These are phyloP conservation scores for Euphydryas editha DNA, from an alignment of 2,888 invertebrate genomes.

Conservation along the genomic window DNA sequence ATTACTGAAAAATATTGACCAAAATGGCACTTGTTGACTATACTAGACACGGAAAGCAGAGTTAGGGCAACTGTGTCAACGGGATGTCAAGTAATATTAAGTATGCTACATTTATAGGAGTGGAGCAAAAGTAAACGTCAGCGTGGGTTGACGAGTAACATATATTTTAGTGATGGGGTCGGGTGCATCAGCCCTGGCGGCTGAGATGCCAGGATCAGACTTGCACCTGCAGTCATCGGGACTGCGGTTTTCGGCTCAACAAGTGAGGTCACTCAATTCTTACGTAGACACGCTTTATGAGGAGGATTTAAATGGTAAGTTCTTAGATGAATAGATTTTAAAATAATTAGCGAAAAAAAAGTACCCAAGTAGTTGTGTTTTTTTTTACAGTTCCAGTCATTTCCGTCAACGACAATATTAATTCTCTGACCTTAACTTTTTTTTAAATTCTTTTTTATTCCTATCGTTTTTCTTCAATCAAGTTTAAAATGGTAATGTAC, in stretches of 20 bases:
- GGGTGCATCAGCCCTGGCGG: slow-evolving; percentile 60
- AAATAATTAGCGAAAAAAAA: not conserved
- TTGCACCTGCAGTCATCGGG: slow-evolving; percentile 70
- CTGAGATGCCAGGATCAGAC: slow-evolving; percentile 71
- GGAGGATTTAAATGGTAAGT: slow-evolving; percentile 71
- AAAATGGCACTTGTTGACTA: no score
- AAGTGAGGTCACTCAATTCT: slow-evolving; percentile 68
- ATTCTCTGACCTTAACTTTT: not conserved
- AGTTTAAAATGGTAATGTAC: no score
- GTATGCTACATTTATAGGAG: no score
- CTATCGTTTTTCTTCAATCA: no score
- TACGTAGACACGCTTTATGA: slow-evolving; percentile 68
- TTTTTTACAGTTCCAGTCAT: not conserved
- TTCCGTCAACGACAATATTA: not conserved
- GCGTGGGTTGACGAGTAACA: not conserved
- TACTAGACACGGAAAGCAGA: no score
- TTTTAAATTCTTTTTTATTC: not conserved
- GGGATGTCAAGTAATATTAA: no score
- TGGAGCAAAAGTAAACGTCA: no score
- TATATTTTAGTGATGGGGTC: slow-evolving; percentile 64
- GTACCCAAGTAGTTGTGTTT: not conserved
- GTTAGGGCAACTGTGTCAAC: no score
- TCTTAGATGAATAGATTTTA: not conserved
- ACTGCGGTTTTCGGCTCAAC: slow-evolving; percentile 64
- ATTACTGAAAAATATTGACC: no score